Base-by-base conservation (phyloP, 2,888 invertebrate genomes). In the Desoria tigrina region DNA sequence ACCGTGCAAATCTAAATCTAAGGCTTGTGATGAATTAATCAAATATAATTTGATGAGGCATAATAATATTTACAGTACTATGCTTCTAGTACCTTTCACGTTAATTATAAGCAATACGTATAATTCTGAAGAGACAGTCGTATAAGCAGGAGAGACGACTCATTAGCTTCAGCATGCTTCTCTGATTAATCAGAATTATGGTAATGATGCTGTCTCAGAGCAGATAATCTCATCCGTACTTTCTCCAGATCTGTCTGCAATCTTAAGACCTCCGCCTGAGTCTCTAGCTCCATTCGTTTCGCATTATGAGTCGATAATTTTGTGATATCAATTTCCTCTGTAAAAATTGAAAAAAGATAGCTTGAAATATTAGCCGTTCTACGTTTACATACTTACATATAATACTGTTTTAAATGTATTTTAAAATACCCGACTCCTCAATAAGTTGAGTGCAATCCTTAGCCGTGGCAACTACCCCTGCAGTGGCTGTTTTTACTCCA, bases 281-380 rank as follows among this genome's bases (percentile, higher is more conserved):
- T 89, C 81, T 99, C 97, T 93, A 99, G 97, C 84, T 99, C 98
- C 77, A 93, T 84, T 42, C 92, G 87, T 79, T 99, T 96, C 1
- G 96, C 92, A 80, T 95, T 94, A 79, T 97, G 97, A 71, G 97
- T 84, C 49, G 92, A 89, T 71, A 99, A 81, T 74, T 91, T 88
- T 1, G 90, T 87, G 77, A 97, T 89, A 82, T 99, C 97, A 76
- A 95, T 84, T 61, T 94, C 90, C 78, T 92, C 94, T 89, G 84
- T 62, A 80, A 55, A 49, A 23, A n/a, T n/a, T n/a, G n/a, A n/a
- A n/a, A 56, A 65, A 64, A 42, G n/a, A 37, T 42, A 4, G 18
- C 24, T 27, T 45, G 28, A n/a, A n/a, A n/a, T n/a, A n/a, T n/a
- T n/a, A n/a, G n/a, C n/a, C n/a, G n/a, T n/a, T n/a, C n/a, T n/a